These are phyloP conservation scores for Pediacus dermestoides DNA, from an alignment of 2,888 invertebrate species.

Conservation along the genomic window DNA sequence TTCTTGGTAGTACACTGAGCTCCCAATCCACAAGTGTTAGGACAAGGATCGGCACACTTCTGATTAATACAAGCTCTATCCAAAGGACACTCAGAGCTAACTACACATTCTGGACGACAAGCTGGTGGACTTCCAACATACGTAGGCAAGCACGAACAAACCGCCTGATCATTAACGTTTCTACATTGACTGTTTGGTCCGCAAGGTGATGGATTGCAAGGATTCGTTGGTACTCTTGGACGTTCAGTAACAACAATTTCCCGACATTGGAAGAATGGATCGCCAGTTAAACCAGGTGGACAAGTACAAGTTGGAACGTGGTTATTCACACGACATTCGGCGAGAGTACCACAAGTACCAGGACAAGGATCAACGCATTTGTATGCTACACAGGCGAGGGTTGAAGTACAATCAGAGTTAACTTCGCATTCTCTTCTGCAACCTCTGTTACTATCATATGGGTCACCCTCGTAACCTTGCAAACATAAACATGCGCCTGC, in stretches of 20 bases:
- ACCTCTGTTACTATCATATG: constrained; percentile 66
- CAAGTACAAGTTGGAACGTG: constrained; percentile 78
- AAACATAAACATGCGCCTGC: constrained; percentile 84
- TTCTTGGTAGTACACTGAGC: constrained; percentile 80
- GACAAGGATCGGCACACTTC: constrained; percentile 84
- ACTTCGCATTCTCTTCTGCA: constrained; percentile 76
- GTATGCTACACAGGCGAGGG: constrained; percentile 72
- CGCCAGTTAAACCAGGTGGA: constrained; percentile 71
- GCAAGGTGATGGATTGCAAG: constrained; percentile 81
- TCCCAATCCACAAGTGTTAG: constrained; percentile 80
- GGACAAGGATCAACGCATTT: constrained; percentile 85
- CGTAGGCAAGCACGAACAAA: constrained; percentile 78
- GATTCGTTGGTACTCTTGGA: constrained; percentile 57
- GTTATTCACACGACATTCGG: constrained; percentile 73
- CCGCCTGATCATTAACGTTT: constrained; percentile 73
- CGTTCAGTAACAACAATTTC: constrained; percentile 49
- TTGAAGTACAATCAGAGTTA: constrained; percentile 70
- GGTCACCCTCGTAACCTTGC: constrained; percentile 76
- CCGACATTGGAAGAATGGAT: constrained; percentile 76
- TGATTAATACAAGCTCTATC: constrained; percentile 82
- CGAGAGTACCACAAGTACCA: constrained; percentile 76
- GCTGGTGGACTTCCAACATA: constrained; percentile 75
- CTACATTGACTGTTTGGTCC: constrained; percentile 85
- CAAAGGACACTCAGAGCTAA: constrained; percentile 79
- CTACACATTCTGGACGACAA: constrained; percentile 81